Evolutionary conservation across 1,140 invertebrate species (phyloP), one percentile per base, ranked within the genome.

Genomic region (Drosophila bocki): DNA sequence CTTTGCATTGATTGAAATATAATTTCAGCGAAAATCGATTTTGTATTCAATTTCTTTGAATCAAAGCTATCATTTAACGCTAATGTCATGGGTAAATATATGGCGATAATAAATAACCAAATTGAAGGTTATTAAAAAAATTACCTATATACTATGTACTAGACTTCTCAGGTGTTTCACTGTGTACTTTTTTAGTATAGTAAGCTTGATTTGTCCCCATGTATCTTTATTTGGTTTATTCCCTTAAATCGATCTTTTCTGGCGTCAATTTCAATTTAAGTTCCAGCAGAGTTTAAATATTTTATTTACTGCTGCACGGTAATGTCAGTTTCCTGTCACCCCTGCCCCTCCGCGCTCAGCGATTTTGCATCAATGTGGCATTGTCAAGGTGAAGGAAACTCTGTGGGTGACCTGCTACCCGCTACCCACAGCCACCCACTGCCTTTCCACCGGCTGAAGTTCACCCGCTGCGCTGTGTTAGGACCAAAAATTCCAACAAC

Each of bases 301-400:
- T 51, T 67, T 37, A 53, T 51, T 69, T 53, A 44, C 65, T 44
- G 37, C 65, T 44, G 37, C 33, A 37, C 41, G 8, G 39, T 35
- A 59, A 65, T 45, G 62, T 1, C 51, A 64, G 50, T 39, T 57
- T 64, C 35, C 58, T 60, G 53, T 15, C 35, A 19, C 26, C 15
- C 19, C 44, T 13, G 44, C 5, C 11, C 19, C 35, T 45, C 11
- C 32, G 17, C 5, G 12, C 19, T n/a, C n/a, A 42, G 12, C 41
- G 39, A 11, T 9, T 57, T 47, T 68, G 35, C 64, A 68, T 48
- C 44, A 37, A 33, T 41, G 65, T 64, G 59, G 59, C 65, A 64
- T 42, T 64, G 61, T 64, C 65, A 69, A 69, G 65, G 65, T 69
- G 61, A 69, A 65, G 65, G 65, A 17, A 39, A 53, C 48, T 17